Percentiles rank a stretch among this genome's conserved stretches.
phyloP scores from a whole-genome alignment of 2,797 vertebrate species.

The Oreochromis mossambicus region DNA sequence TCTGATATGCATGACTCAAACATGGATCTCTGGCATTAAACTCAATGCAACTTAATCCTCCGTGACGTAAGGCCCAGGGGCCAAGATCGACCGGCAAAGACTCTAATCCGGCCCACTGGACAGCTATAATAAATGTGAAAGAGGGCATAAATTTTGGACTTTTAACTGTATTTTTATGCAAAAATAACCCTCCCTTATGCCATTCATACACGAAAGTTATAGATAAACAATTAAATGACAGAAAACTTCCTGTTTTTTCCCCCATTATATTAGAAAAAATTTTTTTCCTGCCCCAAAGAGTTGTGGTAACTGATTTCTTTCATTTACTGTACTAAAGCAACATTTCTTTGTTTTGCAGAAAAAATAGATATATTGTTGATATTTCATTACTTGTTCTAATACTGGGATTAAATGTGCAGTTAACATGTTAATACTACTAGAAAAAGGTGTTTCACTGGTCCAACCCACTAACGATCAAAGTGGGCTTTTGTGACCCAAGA shows the following conservation, averaged over 20 bases:
- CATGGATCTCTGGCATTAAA: neutral
- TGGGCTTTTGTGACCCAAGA: no score
- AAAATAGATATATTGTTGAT: neutral
- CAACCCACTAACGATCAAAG: no score
- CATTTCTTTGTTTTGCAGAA: neutral
- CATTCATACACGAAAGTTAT: neutral
- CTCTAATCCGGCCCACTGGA: neutral
- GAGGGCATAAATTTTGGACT: neutral
- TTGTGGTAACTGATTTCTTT: neutral
- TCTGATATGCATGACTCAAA: neutral
- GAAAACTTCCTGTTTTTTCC: fast-evolving
- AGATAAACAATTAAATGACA: neutral
- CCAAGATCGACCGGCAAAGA: neutral
- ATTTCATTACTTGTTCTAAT: neutral
- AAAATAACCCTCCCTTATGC: neutral
- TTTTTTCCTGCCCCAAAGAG: neutral
- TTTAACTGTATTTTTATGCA: neutral
- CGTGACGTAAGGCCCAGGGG: neutral
- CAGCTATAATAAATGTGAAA: neutral
- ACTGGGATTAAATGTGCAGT: no score
- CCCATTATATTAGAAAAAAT: neutral
- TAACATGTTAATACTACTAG: no score
- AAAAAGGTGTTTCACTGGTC: no score
- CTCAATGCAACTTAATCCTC: neutral
- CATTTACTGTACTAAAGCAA: neutral